phyloP scores from a whole-genome alignment of 2,113 vertebrate genomes.

The Solenodon paradoxus region DNA sequence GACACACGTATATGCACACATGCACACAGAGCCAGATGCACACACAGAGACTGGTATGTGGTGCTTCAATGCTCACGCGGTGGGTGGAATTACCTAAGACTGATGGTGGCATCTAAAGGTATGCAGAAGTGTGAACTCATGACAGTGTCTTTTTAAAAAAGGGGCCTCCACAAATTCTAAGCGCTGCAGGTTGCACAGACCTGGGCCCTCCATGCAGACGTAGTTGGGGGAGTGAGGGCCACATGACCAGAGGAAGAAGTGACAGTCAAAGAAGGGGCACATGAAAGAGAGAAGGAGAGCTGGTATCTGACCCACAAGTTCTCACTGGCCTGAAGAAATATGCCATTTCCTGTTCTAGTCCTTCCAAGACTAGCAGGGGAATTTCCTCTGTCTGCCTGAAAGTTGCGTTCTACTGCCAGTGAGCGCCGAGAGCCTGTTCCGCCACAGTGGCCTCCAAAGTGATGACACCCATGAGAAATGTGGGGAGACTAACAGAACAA shows the following conservation, averaged over 20 bases:
- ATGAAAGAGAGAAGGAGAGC: not conserved
- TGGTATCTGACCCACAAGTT: not conserved
- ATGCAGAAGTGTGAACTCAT: not conserved
- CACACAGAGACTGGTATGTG: no score
- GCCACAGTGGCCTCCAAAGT: not conserved
- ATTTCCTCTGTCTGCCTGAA: not conserved
- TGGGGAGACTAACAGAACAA: not conserved
- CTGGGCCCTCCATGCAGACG: not conserved
- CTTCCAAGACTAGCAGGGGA: conserved; percentile 33
- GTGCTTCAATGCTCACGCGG: not conserved
- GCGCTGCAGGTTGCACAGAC: not conserved
- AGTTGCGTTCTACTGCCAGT: not conserved
- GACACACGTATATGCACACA: not conserved
- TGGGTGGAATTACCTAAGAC: not conserved
- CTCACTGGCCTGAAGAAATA: conserved; percentile 17
- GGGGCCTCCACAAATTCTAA: not conserved
- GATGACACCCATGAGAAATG: not conserved
- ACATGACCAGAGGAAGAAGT: rapidly evolving
- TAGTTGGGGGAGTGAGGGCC: no score
- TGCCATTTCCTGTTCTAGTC: conserved; percentile 39
- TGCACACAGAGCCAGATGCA: no score
- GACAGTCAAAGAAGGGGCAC: not conserved
- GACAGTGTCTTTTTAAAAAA: not conserved
- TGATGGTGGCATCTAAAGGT: not conserved
- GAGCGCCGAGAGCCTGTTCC: not conserved